Conservation (phyloP, 2,113 vertebrate genomes). For the Cisticola juncidis region DNA sequence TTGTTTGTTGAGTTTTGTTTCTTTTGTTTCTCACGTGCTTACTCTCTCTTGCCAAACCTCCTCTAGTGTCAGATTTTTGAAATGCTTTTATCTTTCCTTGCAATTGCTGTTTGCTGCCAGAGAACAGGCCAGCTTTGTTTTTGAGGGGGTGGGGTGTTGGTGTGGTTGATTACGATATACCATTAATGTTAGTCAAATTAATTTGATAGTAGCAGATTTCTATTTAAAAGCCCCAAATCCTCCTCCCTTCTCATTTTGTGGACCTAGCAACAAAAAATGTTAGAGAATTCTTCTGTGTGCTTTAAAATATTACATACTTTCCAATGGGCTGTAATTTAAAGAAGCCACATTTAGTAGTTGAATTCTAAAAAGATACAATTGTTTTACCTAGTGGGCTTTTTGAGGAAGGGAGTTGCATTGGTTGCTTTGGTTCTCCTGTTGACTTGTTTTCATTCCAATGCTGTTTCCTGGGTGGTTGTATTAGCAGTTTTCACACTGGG, state of each 20-base stretch:
- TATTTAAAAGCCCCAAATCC: not conserved
- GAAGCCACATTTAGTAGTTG: not conserved
- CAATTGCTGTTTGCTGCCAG: constrained; percentile 1
- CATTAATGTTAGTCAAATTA: not conserved
- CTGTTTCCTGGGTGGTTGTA: not conserved
- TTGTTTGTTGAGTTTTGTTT: not conserved
- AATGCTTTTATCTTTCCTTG: not conserved
- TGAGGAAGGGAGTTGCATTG: not conserved
- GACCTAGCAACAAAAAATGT: not conserved
- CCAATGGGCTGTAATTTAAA: not conserved
- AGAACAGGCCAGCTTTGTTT: not conserved
- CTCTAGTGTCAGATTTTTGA: not conserved
- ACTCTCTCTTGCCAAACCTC: not conserved
- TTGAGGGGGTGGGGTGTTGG: not conserved
- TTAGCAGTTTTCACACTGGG: not conserved
- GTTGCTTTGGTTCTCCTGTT: not conserved
- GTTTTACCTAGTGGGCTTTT: not conserved
- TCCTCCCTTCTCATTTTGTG: not conserved
- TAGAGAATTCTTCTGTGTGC: not conserved
- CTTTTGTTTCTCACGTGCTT: not conserved
- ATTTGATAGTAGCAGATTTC: not conserved
- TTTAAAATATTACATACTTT: not conserved
- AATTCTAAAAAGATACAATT: not conserved
- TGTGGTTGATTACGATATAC: not conserved
- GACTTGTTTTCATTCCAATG: not conserved